Evolutionary conservation across 2,797 vertebrate species (phyloP).

Genomic region (Luscinia luscinia): DNA sequence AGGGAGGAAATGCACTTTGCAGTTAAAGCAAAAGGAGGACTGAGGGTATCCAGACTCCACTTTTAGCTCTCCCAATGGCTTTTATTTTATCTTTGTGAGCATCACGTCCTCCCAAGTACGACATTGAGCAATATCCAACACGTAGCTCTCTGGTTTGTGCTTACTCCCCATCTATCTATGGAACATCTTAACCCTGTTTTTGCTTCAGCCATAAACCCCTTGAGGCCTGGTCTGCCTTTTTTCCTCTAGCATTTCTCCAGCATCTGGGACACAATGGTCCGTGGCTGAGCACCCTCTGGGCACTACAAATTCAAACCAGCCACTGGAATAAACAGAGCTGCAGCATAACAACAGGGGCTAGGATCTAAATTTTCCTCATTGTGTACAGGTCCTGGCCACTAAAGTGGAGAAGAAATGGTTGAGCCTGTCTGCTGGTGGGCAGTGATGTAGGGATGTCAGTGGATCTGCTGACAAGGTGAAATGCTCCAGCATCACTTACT

Average conservation of each 20-base stretch:
- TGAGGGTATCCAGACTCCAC: neutral
- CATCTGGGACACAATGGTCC: neutral
- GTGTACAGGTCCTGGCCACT: neutral
- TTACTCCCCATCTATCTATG: neutral
- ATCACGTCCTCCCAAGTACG: neutral
- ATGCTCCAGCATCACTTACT: constrained; percentile 51
- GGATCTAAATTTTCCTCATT: neutral
- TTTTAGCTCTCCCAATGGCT: neutral
- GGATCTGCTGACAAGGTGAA: constrained; percentile 58
- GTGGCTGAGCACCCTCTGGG: neutral
- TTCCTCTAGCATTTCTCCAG: neutral
- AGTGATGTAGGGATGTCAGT: neutral
- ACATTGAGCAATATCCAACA: neutral
- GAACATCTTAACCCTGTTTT: neutral
- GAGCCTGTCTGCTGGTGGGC: neutral
- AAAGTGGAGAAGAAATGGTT: neutral
- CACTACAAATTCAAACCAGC: neutral
- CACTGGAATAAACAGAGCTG: neutral
- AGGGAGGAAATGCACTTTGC: neutral
- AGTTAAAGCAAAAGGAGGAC: neutral
- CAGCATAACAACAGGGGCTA: neutral
- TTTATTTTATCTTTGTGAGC: neutral
- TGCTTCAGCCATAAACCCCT: neutral
- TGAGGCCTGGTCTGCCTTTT: neutral
- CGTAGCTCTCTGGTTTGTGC: neutral